Evolutionary conservation across 2,113 vertebrate species (phyloP).

Genomic region (Mesoclemmys tuberculata): DNA sequence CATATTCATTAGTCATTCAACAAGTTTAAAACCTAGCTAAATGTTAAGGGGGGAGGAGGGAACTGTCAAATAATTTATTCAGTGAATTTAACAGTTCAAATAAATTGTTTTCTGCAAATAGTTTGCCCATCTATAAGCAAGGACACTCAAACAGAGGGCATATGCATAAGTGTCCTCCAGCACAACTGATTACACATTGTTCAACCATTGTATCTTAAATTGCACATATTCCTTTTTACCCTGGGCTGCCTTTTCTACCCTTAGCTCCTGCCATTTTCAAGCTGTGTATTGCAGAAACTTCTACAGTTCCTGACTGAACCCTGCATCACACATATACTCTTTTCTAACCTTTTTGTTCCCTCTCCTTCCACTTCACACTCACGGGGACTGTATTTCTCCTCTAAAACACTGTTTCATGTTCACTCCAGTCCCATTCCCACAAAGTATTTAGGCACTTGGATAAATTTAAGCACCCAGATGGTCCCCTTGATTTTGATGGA

Average conservation of each 20-base stretch:
- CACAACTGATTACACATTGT: background rate
- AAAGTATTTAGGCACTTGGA: background rate
- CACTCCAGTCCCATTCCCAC: background rate
- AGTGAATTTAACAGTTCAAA: background rate
- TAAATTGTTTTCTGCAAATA: background rate
- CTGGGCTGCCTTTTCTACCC: background rate
- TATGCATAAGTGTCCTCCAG: background rate
- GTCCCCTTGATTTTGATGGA: background rate
- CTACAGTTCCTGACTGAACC: background rate
- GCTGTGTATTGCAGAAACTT: background rate
- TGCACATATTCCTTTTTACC: background rate
- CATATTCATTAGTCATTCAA: background rate
- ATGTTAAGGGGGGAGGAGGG: background rate
- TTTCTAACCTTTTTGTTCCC: background rate
- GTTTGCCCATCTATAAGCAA: background rate
- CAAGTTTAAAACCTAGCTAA: background rate
- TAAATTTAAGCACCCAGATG: background rate
- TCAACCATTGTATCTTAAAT: background rate
- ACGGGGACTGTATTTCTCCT: background rate
- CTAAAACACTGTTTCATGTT: background rate
- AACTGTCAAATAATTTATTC: background rate
- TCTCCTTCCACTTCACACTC: background rate
- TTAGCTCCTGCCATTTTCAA: background rate
- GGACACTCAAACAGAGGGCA: background rate
- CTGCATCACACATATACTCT: background rate